Percentiles rank a stretch among this genome's conserved stretches.
These are phyloP conservation scores for Aselliscus stoliczkanus DNA, from an alignment of 2,797 vertebrate species.

Conservation along the genomic window DNA sequence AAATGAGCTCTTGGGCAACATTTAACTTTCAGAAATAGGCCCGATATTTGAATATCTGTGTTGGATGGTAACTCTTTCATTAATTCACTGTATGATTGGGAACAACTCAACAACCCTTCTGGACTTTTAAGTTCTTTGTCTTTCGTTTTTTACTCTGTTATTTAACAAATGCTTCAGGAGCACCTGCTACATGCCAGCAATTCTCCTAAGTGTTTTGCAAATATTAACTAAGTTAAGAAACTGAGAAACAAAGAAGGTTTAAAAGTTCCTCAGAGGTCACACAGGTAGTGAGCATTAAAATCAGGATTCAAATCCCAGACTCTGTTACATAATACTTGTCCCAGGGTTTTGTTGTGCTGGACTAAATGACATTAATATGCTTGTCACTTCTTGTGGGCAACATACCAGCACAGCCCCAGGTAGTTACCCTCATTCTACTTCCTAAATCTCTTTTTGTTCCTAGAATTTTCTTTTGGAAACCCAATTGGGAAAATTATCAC, in stretches of 20 bases:
- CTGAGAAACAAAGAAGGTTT: not conserved
- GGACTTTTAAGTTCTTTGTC: not conserved
- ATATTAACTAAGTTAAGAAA: not conserved
- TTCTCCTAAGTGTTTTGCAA: not conserved
- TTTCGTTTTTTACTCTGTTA: not conserved
- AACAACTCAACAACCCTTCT: not conserved
- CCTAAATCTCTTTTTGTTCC: not conserved
- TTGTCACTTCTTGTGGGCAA: not conserved
- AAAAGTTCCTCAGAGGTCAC: not conserved
- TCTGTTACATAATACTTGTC: not conserved
- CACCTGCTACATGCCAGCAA: not conserved
- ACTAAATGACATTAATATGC: not conserved
- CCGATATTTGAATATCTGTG: not conserved
- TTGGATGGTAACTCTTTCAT: not conserved
- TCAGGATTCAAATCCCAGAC: not conserved
- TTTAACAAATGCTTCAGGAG: not conserved
- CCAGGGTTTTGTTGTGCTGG: no score
- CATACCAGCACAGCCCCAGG: not conserved
- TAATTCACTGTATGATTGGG: not conserved
- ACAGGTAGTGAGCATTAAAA: not conserved
- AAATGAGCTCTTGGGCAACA: not conserved
- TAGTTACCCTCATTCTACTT: not conserved
- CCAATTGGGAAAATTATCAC: not conserved
- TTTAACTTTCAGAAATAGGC: not conserved
- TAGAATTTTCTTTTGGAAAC: not conserved